A percentile compares a stretch with the other conserved stretches of the same genome.
Conservation (phyloP, 2,888 invertebrate species). For the Andrena dorsata region DNA sequence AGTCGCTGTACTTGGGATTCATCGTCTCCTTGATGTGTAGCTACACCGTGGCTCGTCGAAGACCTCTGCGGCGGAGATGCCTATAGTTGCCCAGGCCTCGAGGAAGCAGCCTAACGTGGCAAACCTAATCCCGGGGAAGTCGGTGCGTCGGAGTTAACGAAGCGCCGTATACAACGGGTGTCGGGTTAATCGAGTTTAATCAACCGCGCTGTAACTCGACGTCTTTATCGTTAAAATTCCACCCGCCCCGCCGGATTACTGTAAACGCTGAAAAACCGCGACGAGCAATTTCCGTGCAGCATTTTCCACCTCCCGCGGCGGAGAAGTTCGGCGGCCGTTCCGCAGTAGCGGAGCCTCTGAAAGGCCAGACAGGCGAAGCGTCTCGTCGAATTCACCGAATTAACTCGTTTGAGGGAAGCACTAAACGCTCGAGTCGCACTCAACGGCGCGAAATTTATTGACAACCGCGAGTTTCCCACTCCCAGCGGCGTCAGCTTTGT, state of each 20-base stretch:
- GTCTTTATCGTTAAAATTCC: conserved; percentile 46
- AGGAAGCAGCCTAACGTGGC: conserved; percentile 73
- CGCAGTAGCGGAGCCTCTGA: no score
- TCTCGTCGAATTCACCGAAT: neutral
- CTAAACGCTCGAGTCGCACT: neutral
- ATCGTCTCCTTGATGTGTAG: conserved; percentile 61
- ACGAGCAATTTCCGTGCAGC: neutral
- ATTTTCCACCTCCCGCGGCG: neutral
- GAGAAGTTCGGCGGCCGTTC: no score
- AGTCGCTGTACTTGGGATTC: conserved; percentile 67
- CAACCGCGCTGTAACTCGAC: conserved; percentile 18
- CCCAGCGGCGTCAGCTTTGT: conserved; percentile 36
- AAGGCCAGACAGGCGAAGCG: no score
- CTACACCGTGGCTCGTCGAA: conserved; percentile 49
- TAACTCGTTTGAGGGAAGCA: neutral
- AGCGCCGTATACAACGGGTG: conserved; percentile 72
- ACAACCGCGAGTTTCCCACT: neutral
- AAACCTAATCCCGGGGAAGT: conserved; percentile 75
- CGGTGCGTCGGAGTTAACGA: conserved; percentile 75
- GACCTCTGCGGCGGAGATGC: conserved; percentile 54
- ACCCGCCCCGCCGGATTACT: neutral
- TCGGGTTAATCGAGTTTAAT: conserved; percentile 66
- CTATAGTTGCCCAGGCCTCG: conserved; percentile 69
- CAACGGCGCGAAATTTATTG: conserved; percentile 26
- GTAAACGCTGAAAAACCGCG: neutral